These are phyloP conservation scores for Drosophila aldrichi DNA, from an alignment of 2,888 invertebrate species.

Conservation along the genomic window DNA sequence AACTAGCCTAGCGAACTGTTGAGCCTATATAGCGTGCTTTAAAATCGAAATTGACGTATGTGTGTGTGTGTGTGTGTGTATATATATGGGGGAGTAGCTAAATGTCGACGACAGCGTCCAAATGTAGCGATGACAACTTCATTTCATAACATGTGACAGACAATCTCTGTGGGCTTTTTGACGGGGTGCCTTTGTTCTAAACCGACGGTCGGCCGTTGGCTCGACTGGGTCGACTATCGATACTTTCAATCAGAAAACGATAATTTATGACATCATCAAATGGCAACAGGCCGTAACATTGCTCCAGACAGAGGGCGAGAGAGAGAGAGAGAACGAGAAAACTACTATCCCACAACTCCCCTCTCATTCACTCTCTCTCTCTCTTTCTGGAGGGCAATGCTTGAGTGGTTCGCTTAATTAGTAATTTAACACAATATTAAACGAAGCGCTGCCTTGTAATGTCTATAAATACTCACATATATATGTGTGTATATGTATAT, in stretches of 20 bases:
- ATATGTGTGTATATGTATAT: not conserved
- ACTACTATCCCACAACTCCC: not conserved
- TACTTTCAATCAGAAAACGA: constrained; percentile 80
- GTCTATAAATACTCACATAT: constrained; percentile 66
- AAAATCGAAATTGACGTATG: constrained; percentile 47
- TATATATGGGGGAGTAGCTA: constrained; percentile 26
- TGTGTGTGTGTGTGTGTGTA: not conserved
- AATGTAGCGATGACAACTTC: constrained; percentile 78
- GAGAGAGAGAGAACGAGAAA: not conserved
- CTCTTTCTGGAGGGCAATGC: constrained; percentile 37
- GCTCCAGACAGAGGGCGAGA: constrained; percentile 3
- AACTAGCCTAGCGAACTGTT: constrained; percentile 44
- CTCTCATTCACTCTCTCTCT: not conserved
- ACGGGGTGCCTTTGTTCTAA: constrained; percentile 51
- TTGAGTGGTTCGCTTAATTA: constrained; percentile 71
- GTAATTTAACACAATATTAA: constrained; percentile 79
- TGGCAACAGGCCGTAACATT: constrained; percentile 53
- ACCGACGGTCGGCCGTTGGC: constrained; percentile 34
- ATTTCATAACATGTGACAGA: constrained; percentile 63
- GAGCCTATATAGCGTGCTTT: constrained; percentile 63
- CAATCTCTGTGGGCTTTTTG: constrained; percentile 45
- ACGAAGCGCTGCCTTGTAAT: constrained; percentile 70
- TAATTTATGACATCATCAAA: constrained; percentile 81
- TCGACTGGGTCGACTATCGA: constrained; percentile 51
- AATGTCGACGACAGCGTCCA: constrained; percentile 63